Evolutionary conservation across 2,888 invertebrate genomes (phyloP).

Genomic region (Leptopterna dolabrata): DNA sequence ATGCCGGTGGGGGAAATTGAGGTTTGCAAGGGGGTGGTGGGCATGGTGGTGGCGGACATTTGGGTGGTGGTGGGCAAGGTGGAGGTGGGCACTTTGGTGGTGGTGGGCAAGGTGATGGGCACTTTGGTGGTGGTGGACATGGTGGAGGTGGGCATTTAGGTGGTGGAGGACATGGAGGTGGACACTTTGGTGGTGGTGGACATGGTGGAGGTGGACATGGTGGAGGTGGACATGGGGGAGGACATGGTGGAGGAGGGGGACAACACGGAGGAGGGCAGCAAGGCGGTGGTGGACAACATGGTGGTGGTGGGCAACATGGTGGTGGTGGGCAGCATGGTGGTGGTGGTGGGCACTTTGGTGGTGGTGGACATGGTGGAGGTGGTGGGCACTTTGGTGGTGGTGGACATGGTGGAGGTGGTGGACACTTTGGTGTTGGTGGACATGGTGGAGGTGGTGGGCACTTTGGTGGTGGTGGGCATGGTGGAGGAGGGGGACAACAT

Average conservation of each 20-base stretch:
- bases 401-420: constrained; percentile 37
- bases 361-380: constrained; percentile 6
- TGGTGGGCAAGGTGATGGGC: constrained; percentile 34
- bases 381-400: constrained; percentile 13
- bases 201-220: constrained; percentile 25
- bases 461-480: constrained; percentile 7
- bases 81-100: constrained; percentile 40
- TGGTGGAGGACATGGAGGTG: constrained; percentile 45
- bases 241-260: constrained; percentile 9
- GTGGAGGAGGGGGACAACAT: constrained; percentile 1
- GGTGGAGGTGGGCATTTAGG: constrained; percentile 22
- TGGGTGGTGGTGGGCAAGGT: constrained; percentile 22
- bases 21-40: constrained; percentile 43
- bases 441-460: constrained; percentile 30
- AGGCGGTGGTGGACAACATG: constrained; percentile 14
- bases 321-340: constrained; percentile 15
- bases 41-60: constrained; percentile 43
- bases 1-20: constrained; percentile 41
- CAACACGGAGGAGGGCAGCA: constrained; percentile 21
- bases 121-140: constrained; percentile 18
- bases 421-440: not conserved
- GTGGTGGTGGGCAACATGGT: constrained; percentile 9
- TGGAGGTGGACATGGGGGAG: not conserved
- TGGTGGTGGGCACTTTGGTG: constrained; percentile 30
- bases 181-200: constrained; percentile 13